These are phyloP conservation scores for Drosophila melanogaster DNA, from an alignment of 1,140 invertebrate species.

Conservation along the genomic window Release_6_plus_ISO1_MT NT_037436.4:1993001-1993500, in stretches of 20 bases:
- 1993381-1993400: slow-evolving; percentile 82
- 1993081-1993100: too few species aligned
- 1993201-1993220: background rate
- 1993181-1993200: background rate
- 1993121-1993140: too few species aligned
- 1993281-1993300: slow-evolving; percentile 76
- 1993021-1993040: background rate
- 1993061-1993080: too few species aligned
- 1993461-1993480: background rate
- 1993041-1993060: too few species aligned
- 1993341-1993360: slow-evolving; percentile 83
- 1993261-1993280: slow-evolving; percentile 38
- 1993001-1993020: slow-evolving; percentile 21
- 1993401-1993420: slow-evolving; percentile 69
- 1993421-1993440: slow-evolving; percentile 76
- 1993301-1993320: slow-evolving; percentile 68
- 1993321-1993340: slow-evolving; percentile 74
- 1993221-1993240: slow-evolving; percentile 17
- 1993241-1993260: slow-evolving; percentile 19
- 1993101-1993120: too few species aligned
- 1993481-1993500: slow-evolving; percentile 25
- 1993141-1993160: background rate
- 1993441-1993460: slow-evolving; percentile 25
- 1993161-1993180: too few species aligned
- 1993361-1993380: slow-evolving; percentile 79